Evolutionary conservation across 2,888 invertebrate genomes (phyloP).

Genomic region (Phaedon cochleariae): DNA sequence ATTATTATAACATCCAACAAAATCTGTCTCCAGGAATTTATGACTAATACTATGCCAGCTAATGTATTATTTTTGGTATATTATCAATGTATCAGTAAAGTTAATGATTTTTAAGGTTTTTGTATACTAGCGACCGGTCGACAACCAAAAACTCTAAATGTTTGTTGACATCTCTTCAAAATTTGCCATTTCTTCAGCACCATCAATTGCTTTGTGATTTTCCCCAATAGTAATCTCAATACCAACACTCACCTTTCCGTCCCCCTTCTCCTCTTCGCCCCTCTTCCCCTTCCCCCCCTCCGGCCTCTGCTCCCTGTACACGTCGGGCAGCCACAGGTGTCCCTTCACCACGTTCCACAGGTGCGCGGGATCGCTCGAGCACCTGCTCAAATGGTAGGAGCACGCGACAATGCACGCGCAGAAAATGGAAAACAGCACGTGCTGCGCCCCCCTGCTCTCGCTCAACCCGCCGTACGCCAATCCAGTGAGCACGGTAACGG

Average conservation of each 20-base stretch:
- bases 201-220: too few species aligned
- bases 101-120: too few species aligned
- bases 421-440: conserved; percentile 93
- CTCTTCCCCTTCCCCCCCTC: conserved; percentile 4
- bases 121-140: too few species aligned
- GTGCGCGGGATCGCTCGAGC: conserved; percentile 89
- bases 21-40: too few species aligned
- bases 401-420: conserved; percentile 88
- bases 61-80: too few species aligned
- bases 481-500: conserved; percentile 83
- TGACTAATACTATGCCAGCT: too few species aligned
- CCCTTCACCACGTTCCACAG: conserved; percentile 88
- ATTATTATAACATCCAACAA: too few species aligned
- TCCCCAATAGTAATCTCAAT: too few species aligned
- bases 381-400: conserved; percentile 92
- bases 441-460: conserved; percentile 86
- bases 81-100: too few species aligned
- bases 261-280: conserved; percentile 30
- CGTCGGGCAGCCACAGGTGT: conserved; percentile 80
- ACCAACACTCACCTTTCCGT: conserved; percentile 12
- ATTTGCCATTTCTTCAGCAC: too few species aligned
- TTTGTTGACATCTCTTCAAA: too few species aligned
- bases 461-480: conserved; percentile 87
- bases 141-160: too few species aligned
- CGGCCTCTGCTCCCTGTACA: conserved; percentile 65